Base-by-base conservation (phyloP, 1,140 invertebrate species). In the Caenorhabditis inopinata region DNA sequence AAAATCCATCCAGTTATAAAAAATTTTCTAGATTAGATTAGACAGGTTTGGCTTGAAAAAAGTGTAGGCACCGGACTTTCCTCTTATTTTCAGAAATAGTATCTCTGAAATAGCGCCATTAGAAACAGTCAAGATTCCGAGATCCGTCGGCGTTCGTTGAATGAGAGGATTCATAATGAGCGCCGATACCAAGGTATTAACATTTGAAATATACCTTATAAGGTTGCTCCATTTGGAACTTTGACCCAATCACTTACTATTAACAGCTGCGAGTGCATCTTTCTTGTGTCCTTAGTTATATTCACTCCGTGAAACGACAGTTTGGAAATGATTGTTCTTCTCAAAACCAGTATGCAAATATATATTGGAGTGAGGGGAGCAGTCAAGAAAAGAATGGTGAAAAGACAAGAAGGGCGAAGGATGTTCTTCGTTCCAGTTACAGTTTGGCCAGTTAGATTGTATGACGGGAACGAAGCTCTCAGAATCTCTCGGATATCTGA, bases 351-450 rank as follows among this genome's bases (percentile, higher is more conserved):
- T 9, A 68, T 68, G n/a, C 58, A 68, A 38, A 68, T 42, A 12
- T 79, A 45, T 9, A 75, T 45, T 29, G 74, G 74, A 48, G 74
- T 48, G 11, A 75, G 46, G 7, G 74, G 74, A 35, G 48, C 3
- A 48, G 74, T 75, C 74, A 75, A 47, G 18, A 47, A 45, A 16
- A 75, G 74, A 48, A 75, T 75, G 46, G 74, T 75, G 45, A 25
- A 75, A n/a, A 75, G 45, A 18, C 42, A 42, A 47, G 45, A 48
- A 23, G 48, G 48, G 14, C 47, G 38, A 21, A 75, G n/a, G 42
- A 75, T 75, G 38, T 75, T 75, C 16, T 48, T 75, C 1, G 74
- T 75, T 47, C 74, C 74, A 18, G 74, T 48, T 32, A 75, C 74
- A 48, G 45, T 48, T 9, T 75, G 74, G 0, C 47, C 47, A 21